A percentile compares a stretch with the other conserved stretches of the same genome.
Evolutionary conservation across 2,113 vertebrate species (phyloP).

Genomic region (Epinephelus cyanopodus): DNA sequence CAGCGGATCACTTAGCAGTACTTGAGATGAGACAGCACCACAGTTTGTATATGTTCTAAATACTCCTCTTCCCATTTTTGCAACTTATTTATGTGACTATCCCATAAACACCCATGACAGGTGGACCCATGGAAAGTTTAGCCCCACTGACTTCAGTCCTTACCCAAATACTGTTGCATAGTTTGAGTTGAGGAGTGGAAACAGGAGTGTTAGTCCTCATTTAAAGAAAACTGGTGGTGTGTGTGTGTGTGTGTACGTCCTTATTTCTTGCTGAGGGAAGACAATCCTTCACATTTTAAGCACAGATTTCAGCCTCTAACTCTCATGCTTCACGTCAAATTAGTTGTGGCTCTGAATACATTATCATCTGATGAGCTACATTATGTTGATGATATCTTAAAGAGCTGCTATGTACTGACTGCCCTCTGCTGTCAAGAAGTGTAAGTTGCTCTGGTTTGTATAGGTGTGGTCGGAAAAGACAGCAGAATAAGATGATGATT

Average conservation of each 20-base stretch:
- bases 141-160: not conserved
- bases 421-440: constrained; percentile 75
- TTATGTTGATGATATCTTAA: constrained; percentile 10
- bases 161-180: not conserved
- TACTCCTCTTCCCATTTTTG: not conserved
- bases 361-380: not conserved
- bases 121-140: not conserved
- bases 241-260: not conserved
- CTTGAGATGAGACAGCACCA: not conserved
- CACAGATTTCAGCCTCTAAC: not conserved
- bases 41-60: not conserved
- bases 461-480: constrained; percentile 22
- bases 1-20: not conserved
- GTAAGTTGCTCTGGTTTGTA: not conserved
- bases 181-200: not conserved
- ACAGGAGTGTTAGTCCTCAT: not conserved
- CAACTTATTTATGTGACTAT: not conserved
- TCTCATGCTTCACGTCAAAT: not conserved
- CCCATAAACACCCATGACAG: not conserved
- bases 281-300: not conserved
- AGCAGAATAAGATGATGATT: not conserved
- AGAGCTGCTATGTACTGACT: constrained; percentile 51
- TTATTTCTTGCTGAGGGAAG: not conserved
- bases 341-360: constrained; percentile 18
- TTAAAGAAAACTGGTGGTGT: not conserved